Percentiles rank a stretch among this genome's conserved stretches.
phyloP scores from a whole-genome alignment of 2,113 vertebrate genomes.

The Mesocricetus auratus region DNA sequence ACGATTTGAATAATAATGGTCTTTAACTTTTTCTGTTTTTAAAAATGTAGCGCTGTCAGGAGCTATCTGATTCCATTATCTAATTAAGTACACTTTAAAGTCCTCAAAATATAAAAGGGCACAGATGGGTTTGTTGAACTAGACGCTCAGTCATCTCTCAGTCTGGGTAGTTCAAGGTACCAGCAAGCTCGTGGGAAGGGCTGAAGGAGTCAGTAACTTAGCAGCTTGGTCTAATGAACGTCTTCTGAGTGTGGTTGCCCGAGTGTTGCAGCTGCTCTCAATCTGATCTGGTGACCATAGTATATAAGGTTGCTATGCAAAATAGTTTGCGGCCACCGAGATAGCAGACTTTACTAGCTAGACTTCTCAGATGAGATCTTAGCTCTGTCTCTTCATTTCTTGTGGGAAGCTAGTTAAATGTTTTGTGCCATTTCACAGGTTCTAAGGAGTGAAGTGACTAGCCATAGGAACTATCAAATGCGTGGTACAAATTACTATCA shows the following conservation, averaged over 20 bases:
- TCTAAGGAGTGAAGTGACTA: neutral
- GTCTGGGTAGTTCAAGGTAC: neutral
- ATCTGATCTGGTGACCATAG: neutral
- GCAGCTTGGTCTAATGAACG: neutral
- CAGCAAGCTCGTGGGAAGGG: neutral
- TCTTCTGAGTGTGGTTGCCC: rapidly evolving
- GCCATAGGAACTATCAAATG: no score
- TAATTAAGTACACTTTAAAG: slow-evolving; percentile 38
- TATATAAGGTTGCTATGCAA: no score
- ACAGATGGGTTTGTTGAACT: neutral
- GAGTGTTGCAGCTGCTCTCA: neutral
- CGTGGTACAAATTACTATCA: neutral
- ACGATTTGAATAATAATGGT: slow-evolving; percentile 62
- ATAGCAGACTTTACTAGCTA: neutral
- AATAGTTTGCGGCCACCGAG: neutral
- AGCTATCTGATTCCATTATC: neutral
- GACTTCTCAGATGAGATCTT: neutral
- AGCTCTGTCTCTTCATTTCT: neutral
- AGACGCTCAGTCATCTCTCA: no score
- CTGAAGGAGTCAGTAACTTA: neutral
- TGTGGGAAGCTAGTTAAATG: neutral
- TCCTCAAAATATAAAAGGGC: neutral
- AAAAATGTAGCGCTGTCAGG: neutral
- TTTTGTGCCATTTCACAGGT: neutral
- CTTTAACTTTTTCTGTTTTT: slow-evolving; percentile 52